phyloP scores from a whole-genome alignment of 2,888 invertebrate species.

The Beris chalybata region DNA sequence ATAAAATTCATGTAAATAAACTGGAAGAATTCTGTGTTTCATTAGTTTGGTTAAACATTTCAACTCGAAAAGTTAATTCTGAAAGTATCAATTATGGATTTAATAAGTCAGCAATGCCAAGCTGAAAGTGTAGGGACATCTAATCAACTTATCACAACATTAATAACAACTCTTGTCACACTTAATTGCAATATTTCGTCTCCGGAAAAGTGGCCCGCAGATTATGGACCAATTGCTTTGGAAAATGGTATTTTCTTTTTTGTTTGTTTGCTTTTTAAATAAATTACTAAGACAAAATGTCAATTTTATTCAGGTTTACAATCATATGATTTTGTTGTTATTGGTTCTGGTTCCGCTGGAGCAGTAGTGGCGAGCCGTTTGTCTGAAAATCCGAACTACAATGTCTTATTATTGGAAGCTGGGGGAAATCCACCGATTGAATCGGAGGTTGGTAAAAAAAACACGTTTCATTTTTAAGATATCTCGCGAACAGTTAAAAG shows the following conservation, averaged over 20 bases:
- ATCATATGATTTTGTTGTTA: slow-evolving; percentile 79
- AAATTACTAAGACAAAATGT: not conserved
- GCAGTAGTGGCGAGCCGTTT: slow-evolving; percentile 56
- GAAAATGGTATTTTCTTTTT: not conserved
- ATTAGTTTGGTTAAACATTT: too few species aligned
- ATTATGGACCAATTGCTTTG: slow-evolving; percentile 43
- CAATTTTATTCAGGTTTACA: slow-evolving; percentile 55
- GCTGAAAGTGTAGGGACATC: slow-evolving; percentile 45
- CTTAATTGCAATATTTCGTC: slow-evolving; percentile 63
- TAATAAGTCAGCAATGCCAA: slow-evolving; percentile 40
- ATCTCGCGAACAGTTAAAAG: too few species aligned
- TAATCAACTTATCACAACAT: slow-evolving; percentile 58
- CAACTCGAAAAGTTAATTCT: too few species aligned
- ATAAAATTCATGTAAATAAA: too few species aligned
- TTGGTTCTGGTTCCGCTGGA: slow-evolving; percentile 85
- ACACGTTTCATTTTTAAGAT: too few species aligned
- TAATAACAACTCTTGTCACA: slow-evolving; percentile 62
- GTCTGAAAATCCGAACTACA: slow-evolving; percentile 56
- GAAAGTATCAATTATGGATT: not conserved
- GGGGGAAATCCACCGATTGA: slow-evolving; percentile 59
- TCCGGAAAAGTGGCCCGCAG: slow-evolving; percentile 61
- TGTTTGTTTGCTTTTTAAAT: not conserved
- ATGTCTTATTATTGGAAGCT: slow-evolving; percentile 59
- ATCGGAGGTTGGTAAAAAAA: slow-evolving; percentile 48
- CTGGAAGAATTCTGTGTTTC: too few species aligned